Conservation (phyloP, 2,888 invertebrate genomes). For the Tenthredo amoena region DNA sequence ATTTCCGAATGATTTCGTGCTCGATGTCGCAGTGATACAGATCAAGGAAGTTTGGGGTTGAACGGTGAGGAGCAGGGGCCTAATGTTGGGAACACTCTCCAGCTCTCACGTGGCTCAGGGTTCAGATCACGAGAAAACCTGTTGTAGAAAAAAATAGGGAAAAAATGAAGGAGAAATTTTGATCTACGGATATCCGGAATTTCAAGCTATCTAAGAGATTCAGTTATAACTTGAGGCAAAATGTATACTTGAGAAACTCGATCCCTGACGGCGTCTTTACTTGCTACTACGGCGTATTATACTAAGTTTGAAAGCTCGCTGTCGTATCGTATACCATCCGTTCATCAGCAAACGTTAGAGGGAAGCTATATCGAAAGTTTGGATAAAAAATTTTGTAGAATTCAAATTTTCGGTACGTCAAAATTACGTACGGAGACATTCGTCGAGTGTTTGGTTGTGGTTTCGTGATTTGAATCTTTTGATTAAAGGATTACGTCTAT, state of each 20-base stretch:
- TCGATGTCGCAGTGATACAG: conserved; percentile 48
- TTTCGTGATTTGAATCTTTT: background rate
- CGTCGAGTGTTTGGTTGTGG: too few relatives aligned
- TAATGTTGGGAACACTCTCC: conserved; percentile 47
- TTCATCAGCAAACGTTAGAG: background rate
- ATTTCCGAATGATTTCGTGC: conserved; percentile 51
- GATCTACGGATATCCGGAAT: conserved; percentile 25
- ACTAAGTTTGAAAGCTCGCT: background rate
- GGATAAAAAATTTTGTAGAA: background rate
- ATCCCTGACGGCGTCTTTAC: background rate
- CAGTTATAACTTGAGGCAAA: background rate
- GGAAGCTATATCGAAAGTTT: background rate
- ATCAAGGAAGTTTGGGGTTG: conserved; percentile 47
- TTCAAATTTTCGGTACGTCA: background rate
- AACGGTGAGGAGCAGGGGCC: conserved; percentile 33
- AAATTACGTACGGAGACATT: background rate
- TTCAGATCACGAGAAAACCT: conserved; percentile 34
- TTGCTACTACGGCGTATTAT: background rate
- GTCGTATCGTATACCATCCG: background rate
- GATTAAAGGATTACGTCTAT: background rate
- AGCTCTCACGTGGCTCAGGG: conserved; percentile 44
- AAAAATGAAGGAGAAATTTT: background rate
- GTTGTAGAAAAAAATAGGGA: conserved; percentile 10
- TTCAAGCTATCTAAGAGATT: conserved; percentile 4
- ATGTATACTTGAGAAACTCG: background rate